Evolutionary conservation across 2,113 vertebrate genomes (phyloP).

Genomic region (Trichechus manatus): DNA sequence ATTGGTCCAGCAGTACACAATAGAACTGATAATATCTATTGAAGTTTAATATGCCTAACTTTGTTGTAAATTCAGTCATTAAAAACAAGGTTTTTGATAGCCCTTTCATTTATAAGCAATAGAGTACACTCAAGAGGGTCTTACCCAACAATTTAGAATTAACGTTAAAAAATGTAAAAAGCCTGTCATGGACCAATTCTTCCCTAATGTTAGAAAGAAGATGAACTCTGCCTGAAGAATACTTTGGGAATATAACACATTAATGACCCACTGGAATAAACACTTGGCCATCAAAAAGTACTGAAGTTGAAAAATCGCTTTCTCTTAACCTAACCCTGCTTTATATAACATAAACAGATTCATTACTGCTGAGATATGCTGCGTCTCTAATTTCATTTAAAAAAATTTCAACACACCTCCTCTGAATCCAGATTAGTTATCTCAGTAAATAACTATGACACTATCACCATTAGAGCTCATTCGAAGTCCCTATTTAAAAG

Average conservation of each 20-base stretch:
- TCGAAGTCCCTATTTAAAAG: conserved; percentile 47
- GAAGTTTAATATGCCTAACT: conserved; percentile 44
- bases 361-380: conserved; percentile 59
- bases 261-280: conserved; percentile 73
- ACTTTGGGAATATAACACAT: conserved; percentile 53
- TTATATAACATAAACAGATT: conserved; percentile 62
- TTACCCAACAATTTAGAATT: conserved; percentile 64
- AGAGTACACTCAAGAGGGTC: background rate
- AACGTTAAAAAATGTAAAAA: conserved; percentile 61
- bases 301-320: conserved; percentile 55
- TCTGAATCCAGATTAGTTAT: conserved; percentile 68
- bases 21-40: conserved; percentile 5
- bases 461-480: conserved; percentile 29
- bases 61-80: conserved; percentile 67
- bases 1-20: background rate
- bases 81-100: conserved; percentile 55
- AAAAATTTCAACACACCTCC: conserved; percentile 22
- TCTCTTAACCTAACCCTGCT: conserved; percentile 34
- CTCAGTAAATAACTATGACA: conserved; percentile 62
- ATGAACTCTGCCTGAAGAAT: conserved; percentile 48
- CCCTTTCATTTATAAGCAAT: conserved; percentile 44
- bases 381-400: conserved; percentile 64
- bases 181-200: background rate
- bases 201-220: conserved; percentile 50
- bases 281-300: conserved; percentile 64